A percentile compares a stretch with the other conserved stretches of the same genome.
Conservation (phyloP, 1,140 invertebrate species). For the Choristoneura fumiferana region DNA sequence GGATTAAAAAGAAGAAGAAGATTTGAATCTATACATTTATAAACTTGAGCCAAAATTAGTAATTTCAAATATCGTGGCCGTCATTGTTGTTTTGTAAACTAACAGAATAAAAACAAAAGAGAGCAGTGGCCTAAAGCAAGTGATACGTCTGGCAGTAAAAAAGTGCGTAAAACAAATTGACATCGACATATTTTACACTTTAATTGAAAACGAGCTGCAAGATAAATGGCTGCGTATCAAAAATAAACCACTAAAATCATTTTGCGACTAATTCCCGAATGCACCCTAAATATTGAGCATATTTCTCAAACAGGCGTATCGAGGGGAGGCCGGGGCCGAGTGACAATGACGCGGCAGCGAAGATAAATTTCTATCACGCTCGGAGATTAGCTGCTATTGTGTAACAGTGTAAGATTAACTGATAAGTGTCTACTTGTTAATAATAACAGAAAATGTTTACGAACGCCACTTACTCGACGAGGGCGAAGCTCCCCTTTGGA, state of each 20-base stretch:
- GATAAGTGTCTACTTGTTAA: conserved; percentile 75
- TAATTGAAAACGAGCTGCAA: conserved; percentile 5
- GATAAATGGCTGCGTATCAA: conserved; percentile 2
- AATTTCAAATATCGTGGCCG: too few relatives aligned
- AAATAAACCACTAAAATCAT: conserved; percentile 26
- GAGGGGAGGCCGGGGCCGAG: conserved; percentile 39
- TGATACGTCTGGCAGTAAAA: too few relatives aligned
- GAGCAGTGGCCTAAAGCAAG: too few relatives aligned
- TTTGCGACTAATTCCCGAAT: conserved; percentile 21
- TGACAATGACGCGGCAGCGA: conserved; percentile 59
- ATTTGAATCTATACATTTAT: too few relatives aligned
- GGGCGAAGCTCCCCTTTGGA: conserved; percentile 42
- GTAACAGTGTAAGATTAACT: conserved; percentile 72
- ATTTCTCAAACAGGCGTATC: conserved; percentile 37
- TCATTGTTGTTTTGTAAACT: too few relatives aligned
- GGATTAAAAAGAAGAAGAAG: too few relatives aligned
- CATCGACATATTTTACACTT: background rate
- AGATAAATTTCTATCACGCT: conserved; percentile 76
- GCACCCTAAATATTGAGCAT: conserved; percentile 25
- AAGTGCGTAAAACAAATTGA: too few relatives aligned
- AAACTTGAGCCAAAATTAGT: too few relatives aligned
- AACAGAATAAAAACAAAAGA: too few relatives aligned
- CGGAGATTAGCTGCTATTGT: conserved; percentile 71
- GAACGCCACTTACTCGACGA: conserved; percentile 39
- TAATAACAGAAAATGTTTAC: conserved; percentile 71